Conservation (phyloP, 1,140 invertebrate species). For the Berghia stephanieae region DNA sequence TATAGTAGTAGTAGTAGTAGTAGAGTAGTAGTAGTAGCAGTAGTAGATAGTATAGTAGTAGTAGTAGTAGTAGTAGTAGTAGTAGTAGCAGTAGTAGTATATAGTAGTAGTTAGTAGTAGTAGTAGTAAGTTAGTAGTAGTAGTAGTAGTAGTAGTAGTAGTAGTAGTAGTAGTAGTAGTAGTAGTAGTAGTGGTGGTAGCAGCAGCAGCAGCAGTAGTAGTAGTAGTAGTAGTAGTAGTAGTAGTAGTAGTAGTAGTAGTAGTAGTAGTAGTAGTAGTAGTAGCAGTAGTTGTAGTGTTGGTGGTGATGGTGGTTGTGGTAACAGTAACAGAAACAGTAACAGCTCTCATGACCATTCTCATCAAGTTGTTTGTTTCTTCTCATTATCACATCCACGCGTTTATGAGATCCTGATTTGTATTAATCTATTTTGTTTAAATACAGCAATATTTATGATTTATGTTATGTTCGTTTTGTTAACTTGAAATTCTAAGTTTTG, state of each 20-base stretch:
- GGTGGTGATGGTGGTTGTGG: constrained; percentile 36
- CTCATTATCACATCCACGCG: no score
- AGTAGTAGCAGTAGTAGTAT: background rate
- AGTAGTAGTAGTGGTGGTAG: constrained; percentile 21
- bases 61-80: background rate
- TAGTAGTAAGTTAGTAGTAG: background rate
- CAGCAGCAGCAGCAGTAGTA: background rate
- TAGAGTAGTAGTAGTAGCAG: background rate
- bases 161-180: constrained; percentile 30
- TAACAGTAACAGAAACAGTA: constrained; percentile 33
- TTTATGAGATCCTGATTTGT: no score
- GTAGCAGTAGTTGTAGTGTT: constrained; percentile 36
- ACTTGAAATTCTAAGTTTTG: no score
- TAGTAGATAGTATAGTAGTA: background rate
- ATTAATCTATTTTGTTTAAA: no score
- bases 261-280: constrained; percentile 33
- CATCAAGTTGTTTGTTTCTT: no score
- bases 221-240: background rate
- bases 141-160: constrained; percentile 17
- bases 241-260: constrained; percentile 33
- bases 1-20: background rate
- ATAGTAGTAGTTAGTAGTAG: background rate
- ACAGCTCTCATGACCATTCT: no score
- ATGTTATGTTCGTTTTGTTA: no score
- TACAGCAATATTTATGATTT: no score